A percentile compares a stretch with the other conserved stretches of the same genome.
phyloP scores from a whole-genome alignment of 2,113 vertebrate species.

The Variabilichromis moorii region DNA sequence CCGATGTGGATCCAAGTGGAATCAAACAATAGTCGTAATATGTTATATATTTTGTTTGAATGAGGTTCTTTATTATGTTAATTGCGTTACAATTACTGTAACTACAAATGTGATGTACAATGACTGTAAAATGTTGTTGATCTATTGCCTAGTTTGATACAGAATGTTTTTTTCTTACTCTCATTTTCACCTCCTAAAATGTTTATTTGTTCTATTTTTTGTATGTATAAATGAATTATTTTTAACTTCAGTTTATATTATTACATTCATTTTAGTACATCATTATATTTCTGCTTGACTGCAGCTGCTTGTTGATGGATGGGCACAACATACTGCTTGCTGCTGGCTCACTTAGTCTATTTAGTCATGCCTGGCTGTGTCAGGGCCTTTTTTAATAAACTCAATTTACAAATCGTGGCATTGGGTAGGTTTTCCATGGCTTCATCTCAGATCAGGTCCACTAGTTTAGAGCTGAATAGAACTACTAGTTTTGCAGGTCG shows the following conservation, averaged over 20 bases:
- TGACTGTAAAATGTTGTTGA: not conserved
- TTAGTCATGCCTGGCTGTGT: not conserved
- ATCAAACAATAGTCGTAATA: not conserved
- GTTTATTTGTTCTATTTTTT: not conserved
- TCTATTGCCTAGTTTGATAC: not conserved
- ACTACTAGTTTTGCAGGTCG: not conserved
- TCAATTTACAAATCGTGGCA: not conserved
- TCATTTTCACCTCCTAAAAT: not conserved
- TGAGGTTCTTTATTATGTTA: not conserved
- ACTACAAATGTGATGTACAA: not conserved
- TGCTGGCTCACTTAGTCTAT: not conserved
- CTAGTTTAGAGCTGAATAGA: not conserved
- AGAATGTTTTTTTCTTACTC: not conserved
- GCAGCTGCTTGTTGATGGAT: not conserved
- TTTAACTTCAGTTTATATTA: not conserved
- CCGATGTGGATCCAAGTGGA: not conserved
- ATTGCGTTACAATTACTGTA: not conserved
- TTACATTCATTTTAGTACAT: not conserved
- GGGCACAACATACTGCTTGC: not conserved
- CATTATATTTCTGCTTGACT: not conserved
- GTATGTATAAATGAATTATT: not conserved
- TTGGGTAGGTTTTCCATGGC: not conserved
- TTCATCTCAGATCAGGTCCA: not conserved
- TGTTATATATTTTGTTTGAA: not conserved
- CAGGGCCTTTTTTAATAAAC: not conserved